A percentile compares a stretch with the other conserved stretches of the same genome.
These are phyloP conservation scores for Hemitrygon akajei DNA, from an alignment of 2,797 vertebrate genomes.

Conservation along the genomic window DNA sequence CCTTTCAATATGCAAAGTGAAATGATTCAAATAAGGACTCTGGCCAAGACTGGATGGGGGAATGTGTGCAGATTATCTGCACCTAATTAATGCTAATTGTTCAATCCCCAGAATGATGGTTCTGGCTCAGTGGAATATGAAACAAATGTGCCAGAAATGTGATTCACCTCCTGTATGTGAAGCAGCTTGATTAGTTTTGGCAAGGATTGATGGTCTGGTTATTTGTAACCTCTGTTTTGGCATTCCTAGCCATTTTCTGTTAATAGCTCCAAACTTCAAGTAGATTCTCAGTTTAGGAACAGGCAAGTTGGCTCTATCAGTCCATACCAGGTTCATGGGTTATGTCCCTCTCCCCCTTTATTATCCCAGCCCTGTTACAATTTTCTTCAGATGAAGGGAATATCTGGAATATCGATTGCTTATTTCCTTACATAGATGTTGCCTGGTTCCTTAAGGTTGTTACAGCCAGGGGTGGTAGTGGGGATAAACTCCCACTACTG, in stretches of 20 bases:
- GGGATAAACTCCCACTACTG: too few relatives aligned
- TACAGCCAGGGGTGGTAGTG: too few relatives aligned
- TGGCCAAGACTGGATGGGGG: background rate
- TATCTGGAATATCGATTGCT: too few relatives aligned
- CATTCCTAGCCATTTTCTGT: background rate
- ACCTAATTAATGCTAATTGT: slow-evolving; percentile 4
- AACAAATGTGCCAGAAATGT: slow-evolving; percentile 15
- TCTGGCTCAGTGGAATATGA: slow-evolving; percentile 5
- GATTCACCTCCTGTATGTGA: slow-evolving; percentile 23
- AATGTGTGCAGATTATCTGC: background rate
- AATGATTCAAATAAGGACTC: background rate
- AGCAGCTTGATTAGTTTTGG: slow-evolving; percentile 10
- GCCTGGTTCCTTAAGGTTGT: too few relatives aligned
- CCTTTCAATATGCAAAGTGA: too few relatives aligned
- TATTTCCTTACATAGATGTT: too few relatives aligned
- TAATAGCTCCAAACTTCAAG: background rate
- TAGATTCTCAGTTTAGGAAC: background rate
- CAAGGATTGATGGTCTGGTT: background rate
- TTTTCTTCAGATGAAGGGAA: too few relatives aligned
- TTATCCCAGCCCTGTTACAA: too few relatives aligned
- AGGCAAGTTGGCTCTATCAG: background rate
- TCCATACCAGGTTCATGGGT: background rate
- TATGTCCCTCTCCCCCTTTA: background rate
- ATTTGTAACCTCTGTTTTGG: background rate
- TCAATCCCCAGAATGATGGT: background rate